Percentiles rank a stretch among this genome's conserved stretches.
These are phyloP conservation scores for Pardalotus punctatus DNA, from an alignment of 2,113 vertebrate genomes.

Conservation along the genomic window DNA sequence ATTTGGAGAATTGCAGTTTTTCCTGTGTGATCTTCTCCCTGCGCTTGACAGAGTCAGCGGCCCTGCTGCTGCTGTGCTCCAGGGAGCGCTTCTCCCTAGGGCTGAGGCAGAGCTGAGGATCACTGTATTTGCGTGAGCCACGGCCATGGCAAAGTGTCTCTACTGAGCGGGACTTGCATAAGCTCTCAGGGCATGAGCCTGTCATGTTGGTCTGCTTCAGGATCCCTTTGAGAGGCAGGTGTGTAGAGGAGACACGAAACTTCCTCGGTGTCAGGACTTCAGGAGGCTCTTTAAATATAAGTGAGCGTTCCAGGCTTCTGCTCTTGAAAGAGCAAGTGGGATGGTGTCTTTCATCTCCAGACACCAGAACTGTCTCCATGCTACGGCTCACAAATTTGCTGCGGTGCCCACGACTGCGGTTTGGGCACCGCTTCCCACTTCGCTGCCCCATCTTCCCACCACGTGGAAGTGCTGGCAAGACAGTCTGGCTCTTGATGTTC, in stretches of 20 bases:
- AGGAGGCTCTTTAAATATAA: conserved; percentile 76
- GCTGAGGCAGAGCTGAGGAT: conserved; percentile 34
- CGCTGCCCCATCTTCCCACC: conserved; percentile 43
- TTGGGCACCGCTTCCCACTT: conserved; percentile 16
- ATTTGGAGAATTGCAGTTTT: conserved; percentile 84
- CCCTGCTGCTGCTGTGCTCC: conserved; percentile 10
- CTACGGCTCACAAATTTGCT: conserved; percentile 62
- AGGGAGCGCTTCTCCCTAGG: not conserved
- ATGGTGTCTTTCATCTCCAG: conserved; percentile 24
- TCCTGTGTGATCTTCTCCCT: conserved; percentile 75
- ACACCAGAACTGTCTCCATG: conserved; percentile 64
- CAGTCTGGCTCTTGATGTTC: conserved; percentile 30
- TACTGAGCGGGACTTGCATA: conserved; percentile 74
- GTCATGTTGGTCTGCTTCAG: conserved; percentile 74
- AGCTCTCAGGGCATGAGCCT: conserved; percentile 14
- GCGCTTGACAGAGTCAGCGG: not conserved
- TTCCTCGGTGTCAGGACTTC: conserved; percentile 71
- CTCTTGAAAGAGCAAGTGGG: conserved; percentile 57
- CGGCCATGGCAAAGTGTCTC: conserved; percentile 57
- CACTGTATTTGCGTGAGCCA: conserved; percentile 15
- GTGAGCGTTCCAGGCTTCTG: conserved; percentile 70
- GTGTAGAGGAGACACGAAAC: not conserved
- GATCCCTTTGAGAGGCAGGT: conserved; percentile 78
- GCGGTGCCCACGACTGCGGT: not conserved
- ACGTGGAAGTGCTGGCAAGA: not conserved